phyloP scores from a whole-genome alignment of 92 coral and sea anemone species.

The Desmophyllum pertusum region DNA sequence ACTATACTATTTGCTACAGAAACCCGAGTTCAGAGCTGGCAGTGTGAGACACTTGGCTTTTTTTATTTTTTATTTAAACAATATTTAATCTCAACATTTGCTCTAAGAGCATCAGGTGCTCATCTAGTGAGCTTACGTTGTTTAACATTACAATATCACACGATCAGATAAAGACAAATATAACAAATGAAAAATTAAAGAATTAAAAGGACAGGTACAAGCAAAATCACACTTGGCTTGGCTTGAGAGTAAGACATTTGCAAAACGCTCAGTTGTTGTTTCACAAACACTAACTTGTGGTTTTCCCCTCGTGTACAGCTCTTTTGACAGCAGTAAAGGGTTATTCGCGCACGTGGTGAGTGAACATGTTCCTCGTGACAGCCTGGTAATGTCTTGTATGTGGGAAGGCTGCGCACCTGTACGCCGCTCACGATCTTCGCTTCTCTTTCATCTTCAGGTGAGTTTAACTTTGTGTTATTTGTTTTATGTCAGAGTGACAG shows the following conservation, averaged over 20 bases:
- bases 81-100: too few species aligned
- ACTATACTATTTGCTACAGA: not conserved
- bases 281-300: too few species aligned
- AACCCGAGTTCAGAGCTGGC: not conserved
- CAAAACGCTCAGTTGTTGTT: too few species aligned
- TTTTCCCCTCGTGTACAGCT: constrained; percentile 50
- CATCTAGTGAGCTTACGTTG: too few species aligned
- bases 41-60: not conserved
- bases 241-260: not conserved
- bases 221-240: not conserved
- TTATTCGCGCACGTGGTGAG: constrained; percentile 87
- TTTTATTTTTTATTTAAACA: too few species aligned
- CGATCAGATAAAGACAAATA: too few species aligned
- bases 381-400: constrained; percentile 87
- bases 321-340: constrained; percentile 81
- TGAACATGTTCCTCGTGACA: constrained; percentile 86
- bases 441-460: constrained; percentile 92
- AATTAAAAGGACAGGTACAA: too few species aligned
- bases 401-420: constrained; percentile 97
- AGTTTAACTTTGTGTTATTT: not conserved
- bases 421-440: constrained; percentile 94
- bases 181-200: too few species aligned
- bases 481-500: not conserved
- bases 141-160: too few species aligned
- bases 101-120: too few species aligned